Evolutionary conservation across 2,797 vertebrate genomes (phyloP), one percentile per base, ranked within the genome.

Genomic region (Rhabdomys pumilio): DNA sequence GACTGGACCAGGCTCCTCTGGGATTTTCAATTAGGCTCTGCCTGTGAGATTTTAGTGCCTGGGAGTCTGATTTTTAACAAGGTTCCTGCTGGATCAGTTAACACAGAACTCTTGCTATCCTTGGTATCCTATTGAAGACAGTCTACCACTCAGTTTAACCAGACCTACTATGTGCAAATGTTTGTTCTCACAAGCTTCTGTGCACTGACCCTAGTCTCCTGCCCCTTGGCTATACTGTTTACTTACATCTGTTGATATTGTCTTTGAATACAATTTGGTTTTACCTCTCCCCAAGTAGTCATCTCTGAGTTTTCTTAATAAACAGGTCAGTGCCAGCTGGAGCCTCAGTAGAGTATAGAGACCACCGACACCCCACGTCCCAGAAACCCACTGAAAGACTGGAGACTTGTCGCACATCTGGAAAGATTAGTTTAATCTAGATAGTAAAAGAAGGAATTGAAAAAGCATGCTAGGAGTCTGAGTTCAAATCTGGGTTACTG

Each of bases 371-470:
- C 20, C 44, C 47, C 20, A 20, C 14, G 17, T 69, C 79, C 59
- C 24, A 41, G 14, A 69, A 95, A 61, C 65, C 29, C 17, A 38
- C 13, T 1, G 47, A 10, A 95, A 26, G 15, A 83, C 0, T 80
- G 44, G 44, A 34, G 41, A 44, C 13, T 89, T 83, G 12, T 29
- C 26, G 47, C 8, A 73, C n/a, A 31, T 89, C 47, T 47, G 9
- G 31, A 95, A 91, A 61, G 22, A 63, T 75, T 82, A 67, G 81
- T 88, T 89, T 97, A 50, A 75, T 79, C 59, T 47, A 84, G 82
- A 91, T 34, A 47, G 65, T 90, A 80, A 94, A 81, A 77, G 61
- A 87, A 79, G 29, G 76, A 41, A 26, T 20, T 38, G 0, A 57
- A 91, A 91, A 85, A 24, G 61, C 57, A 26, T 47, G 38, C 69